A percentile compares a stretch with the other conserved stretches of the same genome.
Conservation (phyloP, 2,797 vertebrate species). For the Sphenopsis melanotis region DNA sequence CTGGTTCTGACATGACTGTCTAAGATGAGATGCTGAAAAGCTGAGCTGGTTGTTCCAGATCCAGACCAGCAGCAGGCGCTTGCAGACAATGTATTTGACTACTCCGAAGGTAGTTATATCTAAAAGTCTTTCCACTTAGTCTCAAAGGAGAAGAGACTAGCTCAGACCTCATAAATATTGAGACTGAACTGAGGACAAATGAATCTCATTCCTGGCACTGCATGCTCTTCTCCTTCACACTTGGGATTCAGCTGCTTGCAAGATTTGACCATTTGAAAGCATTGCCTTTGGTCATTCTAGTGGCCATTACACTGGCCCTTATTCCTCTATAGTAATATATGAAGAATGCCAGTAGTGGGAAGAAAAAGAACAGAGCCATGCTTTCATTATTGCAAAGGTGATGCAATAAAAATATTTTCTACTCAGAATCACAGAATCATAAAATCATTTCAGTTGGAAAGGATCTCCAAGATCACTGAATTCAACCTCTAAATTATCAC, state of each 20-base stretch:
- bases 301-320: background rate
- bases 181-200: background rate
- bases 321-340: background rate
- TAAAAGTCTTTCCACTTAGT: background rate
- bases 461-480: background rate
- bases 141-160: background rate
- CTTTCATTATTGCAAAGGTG: background rate
- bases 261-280: background rate
- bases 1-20: background rate
- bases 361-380: background rate
- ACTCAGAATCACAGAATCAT: background rate
- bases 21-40: background rate
- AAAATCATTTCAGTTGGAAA: background rate
- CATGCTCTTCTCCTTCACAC: background rate
- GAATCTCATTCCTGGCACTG: fast-evolving
- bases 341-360: background rate
- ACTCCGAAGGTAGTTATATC: background rate
- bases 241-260: background rate
- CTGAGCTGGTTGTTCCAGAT: background rate
- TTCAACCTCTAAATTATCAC: background rate
- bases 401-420: background rate
- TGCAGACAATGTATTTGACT: background rate
- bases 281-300: background rate
- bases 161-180: background rate
- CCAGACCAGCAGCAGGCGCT: background rate